Percentiles rank a stretch among this genome's conserved stretches.
These are phyloP conservation scores for Drosophila seguyi DNA, from an alignment of 1,140 invertebrate species.

Conservation along the genomic window DNA sequence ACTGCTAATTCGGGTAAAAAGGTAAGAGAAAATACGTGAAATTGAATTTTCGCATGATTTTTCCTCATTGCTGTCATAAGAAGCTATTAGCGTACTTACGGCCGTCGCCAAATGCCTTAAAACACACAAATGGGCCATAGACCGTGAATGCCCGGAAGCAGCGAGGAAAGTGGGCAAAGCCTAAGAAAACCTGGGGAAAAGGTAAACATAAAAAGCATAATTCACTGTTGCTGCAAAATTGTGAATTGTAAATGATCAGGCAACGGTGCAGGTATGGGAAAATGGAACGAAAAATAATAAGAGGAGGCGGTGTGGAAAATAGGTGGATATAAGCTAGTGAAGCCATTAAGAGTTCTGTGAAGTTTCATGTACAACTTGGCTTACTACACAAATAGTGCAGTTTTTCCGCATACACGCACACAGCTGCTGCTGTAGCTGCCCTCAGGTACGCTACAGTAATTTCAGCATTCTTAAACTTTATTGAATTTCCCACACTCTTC, in stretches of 20 bases:
- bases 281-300: slow-evolving; percentile 10
- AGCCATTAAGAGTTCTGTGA: slow-evolving; percentile 61
- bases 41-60: slow-evolving; percentile 63
- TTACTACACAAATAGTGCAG: slow-evolving; percentile 35
- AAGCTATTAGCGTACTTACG: slow-evolving; percentile 75
- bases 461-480: slow-evolving; percentile 58
- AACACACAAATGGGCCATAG: slow-evolving; percentile 33
- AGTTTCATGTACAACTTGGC: slow-evolving; percentile 45
- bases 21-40: slow-evolving; percentile 5
- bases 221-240: slow-evolving; percentile 66
- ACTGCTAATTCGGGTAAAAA: background rate
- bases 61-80: slow-evolving; percentile 62
- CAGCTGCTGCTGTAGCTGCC: slow-evolving; percentile 3
- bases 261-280: slow-evolving; percentile 18
- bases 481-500: slow-evolving; percentile 49
- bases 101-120: slow-evolving; percentile 33
- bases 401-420: slow-evolving; percentile 38
- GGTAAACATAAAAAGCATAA: slow-evolving; percentile 68
- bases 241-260: slow-evolving; percentile 78
- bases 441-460: slow-evolving; percentile 40
- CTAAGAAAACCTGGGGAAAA: slow-evolving; percentile 21
- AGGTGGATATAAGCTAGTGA: slow-evolving; percentile 28
- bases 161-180: slow-evolving; percentile 5
- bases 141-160: slow-evolving; percentile 27
- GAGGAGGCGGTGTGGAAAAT: background rate